Evolutionary conservation across 2,797 vertebrate genomes (phyloP).

Genomic region (Knipowitschia caucasica): DNA sequence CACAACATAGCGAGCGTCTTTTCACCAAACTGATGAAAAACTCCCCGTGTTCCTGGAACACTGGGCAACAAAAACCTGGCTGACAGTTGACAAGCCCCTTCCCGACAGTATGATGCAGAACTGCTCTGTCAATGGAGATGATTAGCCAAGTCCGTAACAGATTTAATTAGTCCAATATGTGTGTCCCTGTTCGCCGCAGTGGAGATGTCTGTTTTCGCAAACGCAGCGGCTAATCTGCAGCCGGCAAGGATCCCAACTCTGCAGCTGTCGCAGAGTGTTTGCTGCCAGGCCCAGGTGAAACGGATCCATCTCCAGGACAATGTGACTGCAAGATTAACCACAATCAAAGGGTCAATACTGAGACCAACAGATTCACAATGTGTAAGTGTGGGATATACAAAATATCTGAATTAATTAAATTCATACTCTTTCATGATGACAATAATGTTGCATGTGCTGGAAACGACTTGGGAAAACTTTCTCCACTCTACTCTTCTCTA

Average conservation of each 20-base stretch:
- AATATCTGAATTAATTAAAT: too few relatives aligned
- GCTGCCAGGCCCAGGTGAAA: conserved; percentile 38
- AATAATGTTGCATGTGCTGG: too few relatives aligned
- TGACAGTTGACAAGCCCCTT: neutral
- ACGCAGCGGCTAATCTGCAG: conserved; percentile 8
- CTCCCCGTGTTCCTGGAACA: neutral
- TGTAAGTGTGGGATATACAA: too few relatives aligned
- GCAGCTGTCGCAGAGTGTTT: conserved; percentile 41
- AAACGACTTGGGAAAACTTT: too few relatives aligned
- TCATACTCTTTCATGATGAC: too few relatives aligned
- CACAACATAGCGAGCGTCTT: neutral
- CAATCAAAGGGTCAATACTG: neutral
- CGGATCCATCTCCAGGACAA: too few relatives aligned
- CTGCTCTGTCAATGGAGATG: conserved; percentile 30
- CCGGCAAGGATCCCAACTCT: neutral
- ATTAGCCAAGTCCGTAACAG: conserved; percentile 42
- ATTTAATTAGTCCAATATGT: conserved; percentile 59
- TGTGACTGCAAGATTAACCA: neutral
- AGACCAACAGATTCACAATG: too few relatives aligned
- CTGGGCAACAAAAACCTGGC: neutral
- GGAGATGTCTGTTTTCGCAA: neutral
- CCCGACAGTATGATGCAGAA: neutral
- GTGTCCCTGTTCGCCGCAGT: conserved; percentile 40
- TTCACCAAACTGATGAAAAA: conserved; percentile 1
- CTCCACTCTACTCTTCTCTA: too few relatives aligned